Conservation (phyloP, 1,140 invertebrate genomes). For the Magallana gigas region DNA sequence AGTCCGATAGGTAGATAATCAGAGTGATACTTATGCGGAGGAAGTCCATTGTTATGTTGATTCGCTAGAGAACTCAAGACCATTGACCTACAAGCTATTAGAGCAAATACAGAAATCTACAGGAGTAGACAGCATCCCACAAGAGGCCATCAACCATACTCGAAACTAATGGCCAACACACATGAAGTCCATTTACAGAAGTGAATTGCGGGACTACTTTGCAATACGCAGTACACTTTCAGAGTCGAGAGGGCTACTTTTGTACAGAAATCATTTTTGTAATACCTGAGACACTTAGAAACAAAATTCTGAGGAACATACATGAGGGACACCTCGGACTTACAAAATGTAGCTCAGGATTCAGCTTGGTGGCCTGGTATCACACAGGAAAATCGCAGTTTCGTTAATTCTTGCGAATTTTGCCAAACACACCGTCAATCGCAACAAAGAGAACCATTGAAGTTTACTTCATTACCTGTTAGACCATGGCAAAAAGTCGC, state of each 20-base stretch:
- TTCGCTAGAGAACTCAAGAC: neutral
- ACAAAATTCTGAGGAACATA: slow-evolving; percentile 33
- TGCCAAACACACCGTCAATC: slow-evolving; percentile 48
- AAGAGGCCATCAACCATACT: slow-evolving; percentile 24
- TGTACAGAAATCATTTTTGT: slow-evolving; percentile 48
- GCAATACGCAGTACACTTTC: slow-evolving; percentile 32
- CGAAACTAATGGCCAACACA: slow-evolving; percentile 21
- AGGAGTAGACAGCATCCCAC: neutral
- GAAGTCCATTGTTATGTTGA: neutral
- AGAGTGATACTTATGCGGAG: slow-evolving; percentile 26
- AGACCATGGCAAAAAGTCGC: slow-evolving; percentile 55
- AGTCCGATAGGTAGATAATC: slow-evolving; percentile 70
- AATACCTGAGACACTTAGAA: slow-evolving; percentile 46
- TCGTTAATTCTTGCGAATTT: slow-evolving; percentile 46
- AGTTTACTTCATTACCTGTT: slow-evolving; percentile 43
- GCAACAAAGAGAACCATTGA: slow-evolving; percentile 52
- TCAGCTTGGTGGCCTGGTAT: slow-evolving; percentile 56
- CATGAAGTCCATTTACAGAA: neutral
- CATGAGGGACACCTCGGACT: slow-evolving; percentile 56
- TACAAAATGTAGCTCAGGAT: slow-evolving; percentile 36
- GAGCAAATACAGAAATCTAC: slow-evolving; percentile 11
- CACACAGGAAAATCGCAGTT: neutral
- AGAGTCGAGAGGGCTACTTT: slow-evolving; percentile 24
- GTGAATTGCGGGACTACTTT: slow-evolving; percentile 36
- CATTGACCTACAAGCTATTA: neutral